Conservation (phyloP, 2,113 vertebrate species). For the Rattus norvegicus region DNA sequence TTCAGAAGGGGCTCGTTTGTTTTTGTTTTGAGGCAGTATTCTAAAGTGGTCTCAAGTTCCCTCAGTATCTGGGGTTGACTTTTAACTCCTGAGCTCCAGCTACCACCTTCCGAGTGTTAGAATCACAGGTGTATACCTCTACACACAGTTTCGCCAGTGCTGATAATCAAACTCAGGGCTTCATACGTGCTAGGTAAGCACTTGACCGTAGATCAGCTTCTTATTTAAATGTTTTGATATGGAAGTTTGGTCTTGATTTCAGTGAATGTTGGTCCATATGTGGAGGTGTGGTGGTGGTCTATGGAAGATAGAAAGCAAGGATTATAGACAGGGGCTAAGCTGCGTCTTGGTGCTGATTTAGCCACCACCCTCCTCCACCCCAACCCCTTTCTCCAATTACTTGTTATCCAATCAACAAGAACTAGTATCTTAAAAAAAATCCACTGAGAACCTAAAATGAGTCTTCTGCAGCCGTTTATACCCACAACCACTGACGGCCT, state of each 20-base stretch:
- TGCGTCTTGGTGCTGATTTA: not conserved
- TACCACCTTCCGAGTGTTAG: too few species aligned
- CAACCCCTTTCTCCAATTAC: not conserved
- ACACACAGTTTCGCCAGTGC: not conserved
- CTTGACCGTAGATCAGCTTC: not conserved
- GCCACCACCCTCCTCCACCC: too few species aligned
- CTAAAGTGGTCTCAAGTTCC: not conserved
- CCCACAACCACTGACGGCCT: not conserved
- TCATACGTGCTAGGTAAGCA: not conserved
- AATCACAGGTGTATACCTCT: not conserved
- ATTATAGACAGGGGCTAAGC: not conserved
- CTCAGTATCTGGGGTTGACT: not conserved
- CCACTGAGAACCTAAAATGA: not conserved
- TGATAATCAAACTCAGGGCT: too few species aligned
- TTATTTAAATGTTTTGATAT: not conserved
- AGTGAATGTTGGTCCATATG: not conserved
- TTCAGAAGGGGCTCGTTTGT: not conserved
- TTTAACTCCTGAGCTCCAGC: not conserved
- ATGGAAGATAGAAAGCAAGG: not conserved
- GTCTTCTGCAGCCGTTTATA: not conserved
- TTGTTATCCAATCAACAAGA: not conserved
- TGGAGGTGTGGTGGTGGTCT: not conserved
- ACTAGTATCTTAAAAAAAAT: not conserved
- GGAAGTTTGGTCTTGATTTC: not conserved
- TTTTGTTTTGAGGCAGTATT: not conserved